phyloP scores from a whole-genome alignment of 2,797 vertebrate species.

The Girardinus metallicus region DNA sequence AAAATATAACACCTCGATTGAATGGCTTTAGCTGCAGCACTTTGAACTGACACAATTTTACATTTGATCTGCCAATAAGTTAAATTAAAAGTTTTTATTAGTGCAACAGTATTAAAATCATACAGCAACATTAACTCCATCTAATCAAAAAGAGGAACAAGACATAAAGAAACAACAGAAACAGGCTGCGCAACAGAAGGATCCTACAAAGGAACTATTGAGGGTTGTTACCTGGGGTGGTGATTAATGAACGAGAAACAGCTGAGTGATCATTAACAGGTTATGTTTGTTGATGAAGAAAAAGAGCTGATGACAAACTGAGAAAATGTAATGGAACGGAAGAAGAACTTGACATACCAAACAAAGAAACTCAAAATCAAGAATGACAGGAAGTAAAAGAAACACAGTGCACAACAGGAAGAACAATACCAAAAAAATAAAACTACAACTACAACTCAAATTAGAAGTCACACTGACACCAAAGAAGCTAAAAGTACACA shows the following conservation, averaged over 20 bases:
- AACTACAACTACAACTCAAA: neutral
- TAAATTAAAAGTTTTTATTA: neutral
- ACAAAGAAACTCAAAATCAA: neutral
- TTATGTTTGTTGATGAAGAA: too few species aligned
- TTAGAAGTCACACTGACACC: neutral
- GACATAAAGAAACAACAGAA: neutral
- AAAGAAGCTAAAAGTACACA: neutral
- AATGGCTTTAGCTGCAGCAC: neutral
- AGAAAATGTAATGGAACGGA: neutral
- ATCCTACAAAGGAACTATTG: neutral
- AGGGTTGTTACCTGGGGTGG: neutral
- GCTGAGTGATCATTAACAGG: neutral
- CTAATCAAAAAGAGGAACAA: neutral
- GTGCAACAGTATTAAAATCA: neutral
- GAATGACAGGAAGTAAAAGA: neutral
- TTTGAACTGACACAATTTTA: neutral
- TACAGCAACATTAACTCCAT: neutral
- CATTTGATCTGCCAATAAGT: neutral
- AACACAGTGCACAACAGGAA: neutral
- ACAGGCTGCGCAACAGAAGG: neutral
- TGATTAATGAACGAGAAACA: neutral
- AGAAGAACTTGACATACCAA: neutral
- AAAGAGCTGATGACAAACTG: neutral
- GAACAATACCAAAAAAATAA: neutral
- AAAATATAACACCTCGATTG: neutral